phyloP scores from a whole-genome alignment of 2,888 invertebrate genomes.

The Agrenia bidenticulata region DNA sequence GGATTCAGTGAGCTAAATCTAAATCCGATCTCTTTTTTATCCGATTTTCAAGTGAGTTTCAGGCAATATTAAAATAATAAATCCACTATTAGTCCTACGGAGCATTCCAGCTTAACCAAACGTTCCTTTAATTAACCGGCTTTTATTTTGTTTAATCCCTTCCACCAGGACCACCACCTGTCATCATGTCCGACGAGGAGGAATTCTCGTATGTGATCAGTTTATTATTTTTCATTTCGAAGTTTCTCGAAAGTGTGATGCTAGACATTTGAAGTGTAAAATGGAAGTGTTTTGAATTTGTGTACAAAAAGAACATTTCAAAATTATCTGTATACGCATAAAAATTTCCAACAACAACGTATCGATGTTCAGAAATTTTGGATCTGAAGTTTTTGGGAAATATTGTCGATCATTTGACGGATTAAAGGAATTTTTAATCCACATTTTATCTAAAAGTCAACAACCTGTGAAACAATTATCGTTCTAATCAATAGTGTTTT shows the following conservation, averaged over 20 bases:
- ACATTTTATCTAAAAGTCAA: no score
- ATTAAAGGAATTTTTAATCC: no score
- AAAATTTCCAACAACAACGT: no score
- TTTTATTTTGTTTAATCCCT: conserved; percentile 1
- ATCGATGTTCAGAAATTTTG: no score
- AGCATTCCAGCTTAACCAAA: conserved; percentile 1
- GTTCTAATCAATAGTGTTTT: no score
- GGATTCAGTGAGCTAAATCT: conserved; percentile 10
- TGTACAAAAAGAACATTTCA: no score
- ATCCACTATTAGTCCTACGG: not conserved
- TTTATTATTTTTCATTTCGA: no score
- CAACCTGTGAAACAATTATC: no score
- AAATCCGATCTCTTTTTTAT: conserved; percentile 10
- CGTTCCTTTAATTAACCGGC: not conserved
- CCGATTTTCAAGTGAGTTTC: conserved; percentile 3
- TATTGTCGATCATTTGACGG: no score
- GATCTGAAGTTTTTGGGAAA: no score
- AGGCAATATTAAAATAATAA: not conserved
- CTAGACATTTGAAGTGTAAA: not conserved
- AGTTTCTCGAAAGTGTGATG: not conserved
- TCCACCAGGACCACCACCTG: conserved; percentile 10
- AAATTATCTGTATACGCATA: no score
- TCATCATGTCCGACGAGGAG: conserved; percentile 48
- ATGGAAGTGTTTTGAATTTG: not conserved
- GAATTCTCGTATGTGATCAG: conserved; percentile 41